Evolutionary conservation across 2,113 vertebrate species (phyloP).

Genomic region (Phalacrocorax brasilianus): DNA sequence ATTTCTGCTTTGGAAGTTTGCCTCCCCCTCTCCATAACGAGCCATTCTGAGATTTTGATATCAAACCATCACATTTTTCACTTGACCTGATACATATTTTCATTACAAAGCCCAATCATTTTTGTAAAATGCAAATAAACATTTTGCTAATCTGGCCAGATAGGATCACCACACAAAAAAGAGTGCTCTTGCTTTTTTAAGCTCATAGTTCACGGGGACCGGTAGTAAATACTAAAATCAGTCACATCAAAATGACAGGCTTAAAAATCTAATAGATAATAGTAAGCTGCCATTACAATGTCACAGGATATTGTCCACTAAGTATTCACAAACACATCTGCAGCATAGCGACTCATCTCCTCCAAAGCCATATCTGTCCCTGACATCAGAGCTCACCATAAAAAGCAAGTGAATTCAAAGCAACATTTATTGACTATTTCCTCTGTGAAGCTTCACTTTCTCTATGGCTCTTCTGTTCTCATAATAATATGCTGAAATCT

Average conservation of each 20-base stretch:
- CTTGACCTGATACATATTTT: not conserved
- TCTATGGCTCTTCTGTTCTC: slow-evolving; percentile 35
- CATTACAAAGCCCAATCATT: not conserved
- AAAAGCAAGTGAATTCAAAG: slow-evolving; percentile 46
- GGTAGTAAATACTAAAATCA: not conserved
- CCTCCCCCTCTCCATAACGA: not conserved
- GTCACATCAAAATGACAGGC: not conserved
- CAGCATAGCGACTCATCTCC: not conserved
- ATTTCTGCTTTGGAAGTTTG: slow-evolving; percentile 23
- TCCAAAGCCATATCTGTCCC: not conserved
- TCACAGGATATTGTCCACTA: not conserved
- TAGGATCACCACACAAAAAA: not conserved
- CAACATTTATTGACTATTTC: slow-evolving; percentile 46
- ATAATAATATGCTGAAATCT: slow-evolving; percentile 43
- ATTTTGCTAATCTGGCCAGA: not conserved
- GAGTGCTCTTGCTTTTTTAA: not conserved
- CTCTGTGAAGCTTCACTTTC: slow-evolving; percentile 22
- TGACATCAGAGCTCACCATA: slow-evolving; percentile 31
- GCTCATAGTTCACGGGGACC: not conserved
- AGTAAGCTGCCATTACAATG: not conserved
- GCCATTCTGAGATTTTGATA: not conserved
- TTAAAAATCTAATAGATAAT: not conserved
- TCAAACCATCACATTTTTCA: not conserved
- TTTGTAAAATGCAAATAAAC: not conserved
- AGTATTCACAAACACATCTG: slow-evolving; percentile 35